phyloP scores from a whole-genome alignment of 2,888 invertebrate genomes.

The Ceriagrion tenellum region DNA sequence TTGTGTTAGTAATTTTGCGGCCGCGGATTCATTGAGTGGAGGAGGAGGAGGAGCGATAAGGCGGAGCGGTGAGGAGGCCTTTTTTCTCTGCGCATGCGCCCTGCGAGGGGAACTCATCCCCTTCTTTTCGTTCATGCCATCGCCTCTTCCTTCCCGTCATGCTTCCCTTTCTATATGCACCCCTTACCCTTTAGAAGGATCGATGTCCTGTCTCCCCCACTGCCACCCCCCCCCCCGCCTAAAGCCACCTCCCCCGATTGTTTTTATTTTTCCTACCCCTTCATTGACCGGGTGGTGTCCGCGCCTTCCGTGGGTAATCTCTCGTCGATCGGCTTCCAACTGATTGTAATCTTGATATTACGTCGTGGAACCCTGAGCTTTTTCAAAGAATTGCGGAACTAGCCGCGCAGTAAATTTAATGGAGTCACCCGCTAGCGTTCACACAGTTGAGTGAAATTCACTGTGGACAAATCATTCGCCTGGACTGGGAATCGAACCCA shows the following conservation, averaged over 20 bases:
- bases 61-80: no score
- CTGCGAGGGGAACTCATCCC: not conserved
- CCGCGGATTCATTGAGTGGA: conserved; percentile 6
- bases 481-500: no score
- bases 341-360: not conserved
- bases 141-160: not conserved
- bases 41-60: not conserved
- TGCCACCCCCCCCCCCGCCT: no score
- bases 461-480: no score
- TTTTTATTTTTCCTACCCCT: no score
- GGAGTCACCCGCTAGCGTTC: no score
- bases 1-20: not conserved
- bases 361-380: no score
- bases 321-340: not conserved
- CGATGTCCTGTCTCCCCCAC: not conserved
- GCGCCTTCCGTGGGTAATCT: not conserved
- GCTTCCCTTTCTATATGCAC: not conserved
- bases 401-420: no score
- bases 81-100: not conserved
- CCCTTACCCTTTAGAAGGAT: not conserved
- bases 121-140: not conserved
- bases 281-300: not conserved
- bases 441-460: no score
- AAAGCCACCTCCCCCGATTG: no score
- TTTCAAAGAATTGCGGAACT: no score